Evolutionary conservation across 2,113 vertebrate species (phyloP), one percentile per base, ranked within the genome.

Genomic region (Rhombomys opimus): DNA sequence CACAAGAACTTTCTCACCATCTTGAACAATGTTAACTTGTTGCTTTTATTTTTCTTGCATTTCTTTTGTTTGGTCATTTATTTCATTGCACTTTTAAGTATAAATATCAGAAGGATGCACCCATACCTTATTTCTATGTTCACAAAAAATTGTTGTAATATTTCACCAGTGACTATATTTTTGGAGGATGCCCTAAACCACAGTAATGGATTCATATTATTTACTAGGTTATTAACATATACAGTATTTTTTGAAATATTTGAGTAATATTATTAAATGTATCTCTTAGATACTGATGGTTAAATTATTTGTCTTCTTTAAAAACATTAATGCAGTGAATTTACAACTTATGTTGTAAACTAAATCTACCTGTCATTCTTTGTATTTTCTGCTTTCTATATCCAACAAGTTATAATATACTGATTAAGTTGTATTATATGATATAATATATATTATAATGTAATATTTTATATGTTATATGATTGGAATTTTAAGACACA

Each of bases 191-290:
- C 0, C 18, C 9, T 92, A 93, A 89, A 57, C 23, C 14, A 63
- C 86, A 20, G 65, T 77, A 89, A 61, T 89, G 23, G 25, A 77
- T 78, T 78, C 27, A 35, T 7, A 59, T 72, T 5, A 72, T 11
- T 82, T 67, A 15, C 46, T 75, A 68, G 9, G 87, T 92, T 84
- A 84, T 25, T 88, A 63, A 84, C 41, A 27, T 70, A 27, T 59
- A 17, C 70, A 80, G 38, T 94, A 59, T 35, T 80, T 87, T 95
- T 95, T 88, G 32, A 95, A 84, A n/a, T 72, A 38, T 72, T 22
- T 85, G 14, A 95, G 88, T 85, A 2, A 4, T 86, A 4, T 89
- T 91, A 86, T 18, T 13, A 93, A 93, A 89, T 93, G 15, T 63
- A 30, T 38, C 85, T 93, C 4, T 7, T 3, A 50, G 0, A 30